phyloP scores from a whole-genome alignment of 2,797 vertebrate genomes.

The Poeciliopsis presidionis region DNA sequence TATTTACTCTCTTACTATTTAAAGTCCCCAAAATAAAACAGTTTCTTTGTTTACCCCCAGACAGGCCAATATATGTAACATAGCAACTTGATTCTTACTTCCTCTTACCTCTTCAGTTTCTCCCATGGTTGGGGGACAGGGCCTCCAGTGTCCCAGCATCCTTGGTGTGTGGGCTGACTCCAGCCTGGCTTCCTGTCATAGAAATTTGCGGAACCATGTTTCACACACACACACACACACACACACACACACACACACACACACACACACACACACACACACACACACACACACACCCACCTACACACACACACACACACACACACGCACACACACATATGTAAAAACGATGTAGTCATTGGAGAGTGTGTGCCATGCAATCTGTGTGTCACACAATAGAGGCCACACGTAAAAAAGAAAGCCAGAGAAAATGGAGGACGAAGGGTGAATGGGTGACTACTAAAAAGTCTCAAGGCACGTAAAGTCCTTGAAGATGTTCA shows the following conservation, averaged over 20 bases:
- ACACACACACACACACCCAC: not conserved
- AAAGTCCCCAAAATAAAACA: conserved; percentile 11
- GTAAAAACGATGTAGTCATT: conserved; percentile 28
- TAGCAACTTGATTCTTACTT: conserved; percentile 41
- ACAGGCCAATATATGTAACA: conserved; percentile 15
- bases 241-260: not conserved
- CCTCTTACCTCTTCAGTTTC: conserved; percentile 60
- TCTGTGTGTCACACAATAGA: conserved; percentile 50
- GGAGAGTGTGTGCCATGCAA: conserved; percentile 31
- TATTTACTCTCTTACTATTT: conserved; percentile 15
- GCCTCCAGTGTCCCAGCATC: conserved; percentile 67
- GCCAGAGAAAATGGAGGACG: conserved; percentile 9
- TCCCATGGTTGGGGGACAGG: conserved; percentile 55
- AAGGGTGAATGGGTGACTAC: conserved; percentile 33
- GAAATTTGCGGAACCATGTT: conserved; percentile 69
- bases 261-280: not conserved
- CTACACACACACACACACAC: not conserved
- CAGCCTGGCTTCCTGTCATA: conserved; percentile 76
- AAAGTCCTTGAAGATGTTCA: conserved; percentile 9
- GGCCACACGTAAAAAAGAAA: conserved; percentile 17
- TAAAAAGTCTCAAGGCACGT: conserved; percentile 1
- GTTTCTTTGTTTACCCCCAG: conserved; percentile 14
- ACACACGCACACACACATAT: not conserved
- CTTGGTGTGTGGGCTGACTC: conserved; percentile 72
- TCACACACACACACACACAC: not conserved